Conservation (phyloP, 2,797 vertebrate genomes). For the Sandelia bainsii region DNA sequence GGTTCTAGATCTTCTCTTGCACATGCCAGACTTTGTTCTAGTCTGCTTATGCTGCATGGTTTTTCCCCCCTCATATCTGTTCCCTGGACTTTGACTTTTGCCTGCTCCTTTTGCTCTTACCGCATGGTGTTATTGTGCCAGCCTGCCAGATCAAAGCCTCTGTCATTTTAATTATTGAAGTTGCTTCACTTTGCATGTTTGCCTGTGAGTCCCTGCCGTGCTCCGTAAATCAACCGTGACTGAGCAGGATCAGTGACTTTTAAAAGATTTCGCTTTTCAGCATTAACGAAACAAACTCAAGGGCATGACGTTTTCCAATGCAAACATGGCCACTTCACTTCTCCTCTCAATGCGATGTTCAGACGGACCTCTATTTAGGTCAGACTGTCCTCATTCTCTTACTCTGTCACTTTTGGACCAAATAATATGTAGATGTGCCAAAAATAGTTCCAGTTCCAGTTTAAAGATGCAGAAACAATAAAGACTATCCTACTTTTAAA, state of each 20-base stretch:
- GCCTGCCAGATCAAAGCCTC: no score
- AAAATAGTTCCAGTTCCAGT: background rate
- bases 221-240: background rate
- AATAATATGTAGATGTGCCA: background rate
- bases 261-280: constrained; percentile 11
- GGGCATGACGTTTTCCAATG: constrained; percentile 5
- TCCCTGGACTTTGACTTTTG: no score
- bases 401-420: background rate
- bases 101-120: no score
- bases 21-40: no score
- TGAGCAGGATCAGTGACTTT: constrained; percentile 1
- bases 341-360: constrained; percentile 3
- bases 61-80: no score
- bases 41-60: no score
- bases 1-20: no score
- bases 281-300: constrained; percentile 6
- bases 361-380: background rate
- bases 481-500: background rate
- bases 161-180: background rate
- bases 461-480: background rate
- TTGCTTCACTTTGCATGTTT: background rate
- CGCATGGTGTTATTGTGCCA: no score
- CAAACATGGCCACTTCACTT: constrained; percentile 24
- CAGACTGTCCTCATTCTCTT: background rate
- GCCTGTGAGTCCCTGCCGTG: background rate